Evolutionary conservation across 1,140 invertebrate genomes (phyloP), one percentile per base, ranked within the genome.

Genomic region (Samia ricini): DNA sequence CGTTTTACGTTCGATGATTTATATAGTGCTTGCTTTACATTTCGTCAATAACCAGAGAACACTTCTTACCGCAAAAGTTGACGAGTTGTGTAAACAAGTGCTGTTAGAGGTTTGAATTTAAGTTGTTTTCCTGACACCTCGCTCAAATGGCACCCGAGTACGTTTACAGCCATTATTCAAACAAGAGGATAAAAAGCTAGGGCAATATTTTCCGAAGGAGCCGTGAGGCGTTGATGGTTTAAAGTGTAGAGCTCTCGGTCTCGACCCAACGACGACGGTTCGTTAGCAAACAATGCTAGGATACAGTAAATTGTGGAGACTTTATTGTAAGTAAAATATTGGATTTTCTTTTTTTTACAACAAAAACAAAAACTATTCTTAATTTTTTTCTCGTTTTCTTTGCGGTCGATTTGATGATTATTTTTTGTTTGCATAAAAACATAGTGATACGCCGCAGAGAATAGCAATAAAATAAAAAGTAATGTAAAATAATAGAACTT

Each of bases 91-190:
- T 85, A 88, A 89, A 88, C 87, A 89, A 86, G 74, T 69, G 66
- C 79, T 82, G 80, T 85, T 85, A 87, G 79, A 76, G 82, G 84
- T 87, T 85, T 69, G 62, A 78, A 83, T 74, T 80, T 74, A 71
- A 81, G 77, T 73, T 84, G 81, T 85, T 87, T 85, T 85, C 81
- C 74, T 80, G 85, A 81, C 83, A 89, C 84, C 87, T 86, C 82
- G 76, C 77, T 81, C 74, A 81, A 88, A 88, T 85, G 79, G 79
- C 74, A 75, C 76, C 72, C 72, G 69, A 83, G 85, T 86, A 85
- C 83, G 74, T 85, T 89, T 86, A 88, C 80, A 81, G 77, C 75
- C 84, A 89, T 89, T 88, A 89, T 89, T 88, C 87, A 88, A 89
- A 88, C 84, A 88, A 87, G 81, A 84, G 80, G 80, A 85, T 88